Evolutionary conservation across 2,888 invertebrate species (phyloP).

Genomic region (Hipparchia sbordonii): DNA sequence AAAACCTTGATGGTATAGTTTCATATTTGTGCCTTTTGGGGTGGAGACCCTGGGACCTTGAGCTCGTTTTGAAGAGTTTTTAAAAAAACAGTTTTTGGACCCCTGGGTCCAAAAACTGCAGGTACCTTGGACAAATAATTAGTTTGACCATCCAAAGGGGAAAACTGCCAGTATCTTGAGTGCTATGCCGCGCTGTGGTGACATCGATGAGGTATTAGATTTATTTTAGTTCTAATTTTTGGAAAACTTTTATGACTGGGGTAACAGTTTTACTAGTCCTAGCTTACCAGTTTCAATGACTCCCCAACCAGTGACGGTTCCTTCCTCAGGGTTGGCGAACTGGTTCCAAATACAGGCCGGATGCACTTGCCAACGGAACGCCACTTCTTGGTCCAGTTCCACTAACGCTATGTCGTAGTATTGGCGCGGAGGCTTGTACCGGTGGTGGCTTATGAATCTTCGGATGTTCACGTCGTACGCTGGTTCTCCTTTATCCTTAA

Average conservation of each 20-base stretch:
- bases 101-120: too few relatives aligned
- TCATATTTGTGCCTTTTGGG: too few relatives aligned
- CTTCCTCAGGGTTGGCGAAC: constrained; percentile 32
- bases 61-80: too few relatives aligned
- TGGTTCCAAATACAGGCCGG: constrained; percentile 48
- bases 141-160: too few relatives aligned
- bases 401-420: constrained; percentile 49
- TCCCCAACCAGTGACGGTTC: constrained; percentile 48
- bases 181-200: too few relatives aligned
- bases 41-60: too few relatives aligned
- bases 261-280: too few relatives aligned
- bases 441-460: constrained; percentile 42
- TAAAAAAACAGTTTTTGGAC: too few relatives aligned
- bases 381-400: constrained; percentile 39
- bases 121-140: too few relatives aligned
- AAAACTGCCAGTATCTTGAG: too few relatives aligned
- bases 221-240: not conserved
- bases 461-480: constrained; percentile 40
- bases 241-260: too few relatives aligned
- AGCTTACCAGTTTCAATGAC: constrained; percentile 44
- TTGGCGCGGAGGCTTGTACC: constrained; percentile 43
- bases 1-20: too few relatives aligned
- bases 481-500: constrained; percentile 3
- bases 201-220: not conserved
- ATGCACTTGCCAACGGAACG: constrained; percentile 38